Conservation (phyloP, 2,113 vertebrate species). For the human region DNA sequence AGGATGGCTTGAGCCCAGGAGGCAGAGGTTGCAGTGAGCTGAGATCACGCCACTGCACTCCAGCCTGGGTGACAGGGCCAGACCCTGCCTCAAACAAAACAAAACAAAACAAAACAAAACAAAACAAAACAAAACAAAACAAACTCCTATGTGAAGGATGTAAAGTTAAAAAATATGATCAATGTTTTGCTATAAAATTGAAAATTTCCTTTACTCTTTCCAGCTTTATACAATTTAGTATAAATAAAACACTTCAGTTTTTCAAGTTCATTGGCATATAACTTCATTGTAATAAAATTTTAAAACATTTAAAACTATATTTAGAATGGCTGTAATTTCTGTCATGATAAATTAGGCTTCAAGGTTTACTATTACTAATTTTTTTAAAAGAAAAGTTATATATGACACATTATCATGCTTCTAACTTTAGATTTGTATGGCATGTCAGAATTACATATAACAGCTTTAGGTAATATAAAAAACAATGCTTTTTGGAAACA, state of each 20-base stretch:
- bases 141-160: not conserved
- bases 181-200: not conserved
- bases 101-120: no score
- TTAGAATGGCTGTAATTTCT: not conserved
- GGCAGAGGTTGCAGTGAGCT: no score
- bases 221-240: not conserved
- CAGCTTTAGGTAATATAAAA: not conserved
- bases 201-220: conserved; percentile 10
- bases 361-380: not conserved
- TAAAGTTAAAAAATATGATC: not conserved
- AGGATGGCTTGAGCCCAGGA: no score
- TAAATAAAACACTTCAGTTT: conserved; percentile 14
- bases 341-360: conserved; percentile 35
- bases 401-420: not conserved
- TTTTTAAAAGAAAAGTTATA: not conserved
- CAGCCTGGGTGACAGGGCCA: no score
- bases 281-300: not conserved
- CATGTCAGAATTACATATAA: not conserved
- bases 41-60: no score
- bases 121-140: no score
- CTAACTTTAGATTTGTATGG: not conserved
- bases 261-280: conserved; percentile 7
- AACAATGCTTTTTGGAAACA: not conserved
- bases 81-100: no score
- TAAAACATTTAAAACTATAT: conserved; percentile 22